These are phyloP conservation scores for Agrochola lychnidis DNA, from an alignment of 2,888 invertebrate species.

Conservation along the genomic window DNA sequence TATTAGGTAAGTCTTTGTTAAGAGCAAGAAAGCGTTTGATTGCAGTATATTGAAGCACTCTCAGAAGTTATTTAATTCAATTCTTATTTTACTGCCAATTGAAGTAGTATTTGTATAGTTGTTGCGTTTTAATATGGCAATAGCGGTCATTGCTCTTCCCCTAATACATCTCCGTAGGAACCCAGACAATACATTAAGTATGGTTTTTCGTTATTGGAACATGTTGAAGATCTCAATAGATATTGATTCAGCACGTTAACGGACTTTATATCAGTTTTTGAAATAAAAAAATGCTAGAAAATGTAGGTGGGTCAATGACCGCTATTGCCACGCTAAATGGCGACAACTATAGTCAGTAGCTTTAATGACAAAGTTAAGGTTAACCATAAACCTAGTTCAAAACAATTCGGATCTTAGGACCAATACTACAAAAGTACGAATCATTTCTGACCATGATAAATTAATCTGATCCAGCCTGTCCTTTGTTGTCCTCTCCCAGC, in stretches of 20 bases:
- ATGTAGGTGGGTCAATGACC: background rate
- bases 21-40: constrained; percentile 22
- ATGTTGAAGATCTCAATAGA: too few species aligned
- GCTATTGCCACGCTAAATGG: background rate
- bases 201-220: background rate
- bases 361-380: background rate
- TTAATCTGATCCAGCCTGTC: too few species aligned
- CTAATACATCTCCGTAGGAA: background rate
- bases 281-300: background rate
- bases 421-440: background rate
- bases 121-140: background rate
- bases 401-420: background rate
- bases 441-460: background rate
- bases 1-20: constrained; percentile 19
- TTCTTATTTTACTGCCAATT: background rate
- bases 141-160: background rate
- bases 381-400: background rate
- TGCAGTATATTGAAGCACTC: background rate
- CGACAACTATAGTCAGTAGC: background rate
- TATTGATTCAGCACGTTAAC: background rate
- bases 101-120: background rate
- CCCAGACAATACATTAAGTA: background rate
- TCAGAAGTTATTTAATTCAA: background rate
- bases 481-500: too few species aligned
- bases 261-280: background rate